phyloP scores from a whole-genome alignment of 1,140 invertebrate species.

The Ceratitis capitata region DNA sequence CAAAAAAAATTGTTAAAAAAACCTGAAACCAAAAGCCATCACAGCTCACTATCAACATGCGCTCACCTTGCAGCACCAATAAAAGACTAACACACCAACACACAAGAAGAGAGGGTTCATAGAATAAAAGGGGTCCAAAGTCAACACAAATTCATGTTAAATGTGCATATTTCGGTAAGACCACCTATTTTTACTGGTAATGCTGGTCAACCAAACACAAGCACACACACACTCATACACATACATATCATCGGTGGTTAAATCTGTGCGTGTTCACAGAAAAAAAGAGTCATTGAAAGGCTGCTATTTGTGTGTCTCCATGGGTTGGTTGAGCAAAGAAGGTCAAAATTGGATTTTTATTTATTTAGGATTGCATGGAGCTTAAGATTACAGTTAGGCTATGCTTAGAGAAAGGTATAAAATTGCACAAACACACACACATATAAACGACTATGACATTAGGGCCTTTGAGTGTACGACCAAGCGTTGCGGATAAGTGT shows the following conservation, averaged over 20 bases:
- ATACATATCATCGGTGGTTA: neutral
- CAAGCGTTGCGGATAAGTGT: neutral
- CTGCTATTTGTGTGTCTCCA: neutral
- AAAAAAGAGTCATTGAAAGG: constrained; percentile 8
- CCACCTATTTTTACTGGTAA: too few relatives aligned
- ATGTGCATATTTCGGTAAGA: neutral
- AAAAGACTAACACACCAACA: neutral
- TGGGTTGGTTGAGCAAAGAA: neutral
- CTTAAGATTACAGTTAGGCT: neutral
- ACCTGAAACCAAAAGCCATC: too few relatives aligned
- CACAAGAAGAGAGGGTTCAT: too few relatives aligned
- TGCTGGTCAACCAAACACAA: neutral
- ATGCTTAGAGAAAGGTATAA: neutral
- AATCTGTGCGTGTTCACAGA: constrained; percentile 13
- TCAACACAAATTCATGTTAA: neutral
- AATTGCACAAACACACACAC: neutral
- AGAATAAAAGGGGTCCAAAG: neutral
- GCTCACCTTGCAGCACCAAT: neutral
- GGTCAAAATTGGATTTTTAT: constrained; percentile 32
- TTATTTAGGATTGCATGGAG: neutral
- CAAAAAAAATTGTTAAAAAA: too few relatives aligned
- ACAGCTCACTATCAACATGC: neutral
- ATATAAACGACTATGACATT: neutral
- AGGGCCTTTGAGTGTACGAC: neutral
- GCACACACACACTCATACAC: neutral